These are phyloP conservation scores for Galago senegalensis DNA, from an alignment of 2,797 vertebrate species.

Conservation along the genomic window DNA sequence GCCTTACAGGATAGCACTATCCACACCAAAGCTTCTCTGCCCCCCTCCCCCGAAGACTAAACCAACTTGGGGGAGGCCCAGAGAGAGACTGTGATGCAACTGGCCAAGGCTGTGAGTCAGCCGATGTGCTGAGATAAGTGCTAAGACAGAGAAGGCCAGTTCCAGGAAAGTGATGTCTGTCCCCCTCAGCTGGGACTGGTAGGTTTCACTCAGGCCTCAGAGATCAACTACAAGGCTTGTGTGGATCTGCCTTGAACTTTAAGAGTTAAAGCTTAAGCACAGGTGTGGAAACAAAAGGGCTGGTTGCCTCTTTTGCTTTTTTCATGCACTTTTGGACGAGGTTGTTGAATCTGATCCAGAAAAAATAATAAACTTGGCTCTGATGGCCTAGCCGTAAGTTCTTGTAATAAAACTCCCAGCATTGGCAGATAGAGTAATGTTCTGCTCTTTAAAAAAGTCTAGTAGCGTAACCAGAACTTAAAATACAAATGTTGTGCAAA, in stretches of 20 bases:
- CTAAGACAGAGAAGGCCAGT: not conserved
- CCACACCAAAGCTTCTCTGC: not conserved
- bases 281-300: constrained; percentile 90
- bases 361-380: constrained; percentile 91
- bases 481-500: constrained; percentile 42
- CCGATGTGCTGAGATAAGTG: constrained; percentile 64
- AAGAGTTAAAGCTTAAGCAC: constrained; percentile 89
- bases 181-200: not conserved
- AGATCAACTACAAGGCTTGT: constrained; percentile 46
- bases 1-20: not conserved
- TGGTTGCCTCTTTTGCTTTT: constrained; percentile 85
- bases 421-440: constrained; percentile 87
- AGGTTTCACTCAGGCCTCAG: not conserved
- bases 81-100: not conserved
- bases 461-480: constrained; percentile 83
- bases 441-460: constrained; percentile 81
- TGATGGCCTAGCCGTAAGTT: constrained; percentile 87
- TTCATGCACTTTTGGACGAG: constrained; percentile 86
- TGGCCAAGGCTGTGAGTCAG: constrained; percentile 54
- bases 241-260: constrained; percentile 75
- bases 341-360: constrained; percentile 90
- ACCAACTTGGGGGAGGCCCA: constrained; percentile 45
- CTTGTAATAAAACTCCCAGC: constrained; percentile 90
- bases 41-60: not conserved
- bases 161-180: constrained; percentile 65